These are phyloP conservation scores for Petrocephalus microphthalmus DNA, from an alignment of 2,113 vertebrate species.

Conservation along the genomic window DNA sequence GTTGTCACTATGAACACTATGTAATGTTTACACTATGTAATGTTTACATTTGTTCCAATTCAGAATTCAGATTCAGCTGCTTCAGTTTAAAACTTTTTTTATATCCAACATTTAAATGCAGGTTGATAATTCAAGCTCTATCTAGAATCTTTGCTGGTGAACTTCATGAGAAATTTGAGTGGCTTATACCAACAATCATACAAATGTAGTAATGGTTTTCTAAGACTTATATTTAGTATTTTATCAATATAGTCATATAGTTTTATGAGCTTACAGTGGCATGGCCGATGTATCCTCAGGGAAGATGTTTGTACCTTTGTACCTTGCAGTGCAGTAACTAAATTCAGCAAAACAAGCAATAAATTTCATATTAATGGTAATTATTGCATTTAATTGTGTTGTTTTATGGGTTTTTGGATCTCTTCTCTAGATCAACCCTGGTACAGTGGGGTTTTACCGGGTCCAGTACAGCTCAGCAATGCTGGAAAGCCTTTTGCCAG, in stretches of 20 bases:
- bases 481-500: conserved; percentile 84
- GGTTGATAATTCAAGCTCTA: background rate
- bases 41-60: background rate
- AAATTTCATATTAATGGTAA: background rate
- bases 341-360: background rate
- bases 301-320: background rate
- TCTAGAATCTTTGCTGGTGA: background rate
- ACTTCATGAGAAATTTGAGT: background rate
- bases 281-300: background rate
- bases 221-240: background rate
- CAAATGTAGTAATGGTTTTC: background rate
- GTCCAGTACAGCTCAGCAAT: conserved; percentile 88
- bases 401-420: background rate
- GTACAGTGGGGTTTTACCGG: conserved; percentile 95
- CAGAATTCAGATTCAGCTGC: background rate
- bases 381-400: background rate
- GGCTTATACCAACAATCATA: background rate
- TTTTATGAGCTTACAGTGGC: background rate
- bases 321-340: background rate
- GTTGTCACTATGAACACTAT: background rate
- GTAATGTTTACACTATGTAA: background rate
- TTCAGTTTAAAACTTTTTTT: background rate
- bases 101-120: background rate
- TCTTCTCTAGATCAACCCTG: conserved; percentile 77
- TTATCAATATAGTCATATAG: background rate